phyloP scores from a whole-genome alignment of 2,797 vertebrate species.

The Holocentrus rufus region DNA sequence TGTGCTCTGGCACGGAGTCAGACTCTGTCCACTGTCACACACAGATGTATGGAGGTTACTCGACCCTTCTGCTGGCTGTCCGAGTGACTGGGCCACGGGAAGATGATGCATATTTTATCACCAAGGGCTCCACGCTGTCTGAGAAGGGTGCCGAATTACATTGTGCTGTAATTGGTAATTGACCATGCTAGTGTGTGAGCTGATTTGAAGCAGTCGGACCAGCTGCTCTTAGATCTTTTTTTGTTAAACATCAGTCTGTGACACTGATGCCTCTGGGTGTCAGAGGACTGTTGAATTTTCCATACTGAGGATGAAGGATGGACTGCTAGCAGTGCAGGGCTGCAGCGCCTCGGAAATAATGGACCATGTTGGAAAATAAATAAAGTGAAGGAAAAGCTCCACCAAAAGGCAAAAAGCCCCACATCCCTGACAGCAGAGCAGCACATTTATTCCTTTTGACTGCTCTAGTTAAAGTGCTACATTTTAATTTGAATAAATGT shows the following conservation, averaged over 20 bases:
- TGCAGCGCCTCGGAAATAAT: slow-evolving; percentile 32
- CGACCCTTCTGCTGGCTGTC: slow-evolving; percentile 55
- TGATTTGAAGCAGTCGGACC: slow-evolving; percentile 44
- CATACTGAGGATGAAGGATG: slow-evolving; percentile 46
- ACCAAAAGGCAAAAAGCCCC: slow-evolving; percentile 37
- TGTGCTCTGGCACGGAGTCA: slow-evolving; percentile 61
- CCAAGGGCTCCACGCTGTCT: slow-evolving; percentile 51
- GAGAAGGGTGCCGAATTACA: slow-evolving; percentile 59
- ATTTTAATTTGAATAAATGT: too few species aligned
- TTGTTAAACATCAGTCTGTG: slow-evolving; percentile 32
- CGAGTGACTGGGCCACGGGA: slow-evolving; percentile 42
- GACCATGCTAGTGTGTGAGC: slow-evolving; percentile 40
- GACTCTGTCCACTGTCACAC: slow-evolving; percentile 61
- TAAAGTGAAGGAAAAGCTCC: slow-evolving; percentile 29
- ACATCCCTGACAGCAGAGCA: too few species aligned
- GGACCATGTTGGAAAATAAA: slow-evolving; percentile 30
- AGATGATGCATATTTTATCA: slow-evolving; percentile 70
- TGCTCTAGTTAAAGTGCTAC: too few species aligned
- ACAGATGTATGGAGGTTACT: slow-evolving; percentile 73
- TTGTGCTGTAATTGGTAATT: slow-evolving; percentile 64
- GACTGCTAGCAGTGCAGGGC: slow-evolving; percentile 18
- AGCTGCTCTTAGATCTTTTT: slow-evolving; percentile 35
- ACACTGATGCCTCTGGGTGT: slow-evolving; percentile 47
- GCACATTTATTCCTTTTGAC: too few species aligned
- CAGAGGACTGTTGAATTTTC: slow-evolving; percentile 46